Evolutionary conservation across 2,888 invertebrate genomes (phyloP), one percentile per base, ranked within the genome.

Genomic region (Machimus atricapillus): DNA sequence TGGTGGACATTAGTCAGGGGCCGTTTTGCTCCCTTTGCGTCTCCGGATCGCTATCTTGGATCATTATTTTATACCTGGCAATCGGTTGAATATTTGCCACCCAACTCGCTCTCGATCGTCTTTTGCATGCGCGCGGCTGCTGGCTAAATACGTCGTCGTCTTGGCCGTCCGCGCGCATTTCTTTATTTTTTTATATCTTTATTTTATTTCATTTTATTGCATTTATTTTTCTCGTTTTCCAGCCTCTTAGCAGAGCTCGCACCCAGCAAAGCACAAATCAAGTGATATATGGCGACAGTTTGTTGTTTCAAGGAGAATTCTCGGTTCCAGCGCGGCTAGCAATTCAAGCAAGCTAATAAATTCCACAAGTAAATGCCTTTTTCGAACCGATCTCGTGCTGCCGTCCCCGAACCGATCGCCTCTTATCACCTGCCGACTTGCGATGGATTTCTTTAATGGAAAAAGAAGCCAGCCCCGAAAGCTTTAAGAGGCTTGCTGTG

Each of bases 271-370:
- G 73, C 83, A 83, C 78, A 86, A 86, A 79, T 79, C 66, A 86
- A 86, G 88, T 88, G 88, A 88, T 88, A 88, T 88, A 88, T 87
- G 88, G 76, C 87, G 88, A 88, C 88, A 88, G 88, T 66, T 82
- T 79, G 82, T 87, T 87, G 87, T 88, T 88, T 87, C 87, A 88
- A 87, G 88, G 88, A 87, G 87, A 88, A 87, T 85, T 86, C 86
- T 88, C 83, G 88, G 88, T 88, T 88, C 88, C 88, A 88, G 81
- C 86, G 82, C 87, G 88, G 88, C 88, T 88, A 88, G 88, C 88
- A 83, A 86, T 78, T 79, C 78, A 43, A 79, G 77, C 86, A 86
- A 66, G 86, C 37, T 66, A 86, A 86, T 86, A 86, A 86, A 86
- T 86, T 86, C 78, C 31, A 46, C 56, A 86, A 86, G 86, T 86